phyloP scores from a whole-genome alignment of 1,140 invertebrate genomes.

The Drosophila paulistorum region DNA sequence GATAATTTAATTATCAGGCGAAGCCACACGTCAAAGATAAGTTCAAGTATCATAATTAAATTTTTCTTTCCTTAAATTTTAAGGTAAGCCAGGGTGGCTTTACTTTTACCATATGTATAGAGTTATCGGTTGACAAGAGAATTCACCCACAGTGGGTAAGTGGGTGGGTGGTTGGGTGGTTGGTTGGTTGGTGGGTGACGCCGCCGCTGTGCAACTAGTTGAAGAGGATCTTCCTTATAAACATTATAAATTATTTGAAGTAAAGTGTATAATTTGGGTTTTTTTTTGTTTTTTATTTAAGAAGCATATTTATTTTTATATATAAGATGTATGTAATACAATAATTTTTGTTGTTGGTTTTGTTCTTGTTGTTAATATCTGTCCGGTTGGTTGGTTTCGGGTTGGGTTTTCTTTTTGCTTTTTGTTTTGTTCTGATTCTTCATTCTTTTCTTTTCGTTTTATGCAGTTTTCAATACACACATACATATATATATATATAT shows the following conservation, averaged over 20 bases:
- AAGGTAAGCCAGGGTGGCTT: slow-evolving; percentile 11
- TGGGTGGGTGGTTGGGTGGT: slow-evolving; percentile 45
- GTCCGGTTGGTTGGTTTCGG: slow-evolving; percentile 57
- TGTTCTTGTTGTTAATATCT: slow-evolving; percentile 53
- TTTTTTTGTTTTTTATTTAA: slow-evolving; percentile 79
- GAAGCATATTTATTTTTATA: slow-evolving; percentile 79
- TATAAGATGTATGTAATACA: slow-evolving; percentile 82
- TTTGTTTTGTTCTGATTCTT: slow-evolving; percentile 43
- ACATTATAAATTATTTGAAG: slow-evolving; percentile 62
- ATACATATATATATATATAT: slow-evolving; percentile 8
- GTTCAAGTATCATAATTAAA: slow-evolving; percentile 76
- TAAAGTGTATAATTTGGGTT: slow-evolving; percentile 43
- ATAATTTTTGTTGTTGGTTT: slow-evolving; percentile 75
- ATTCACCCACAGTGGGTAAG: slow-evolving; percentile 57
- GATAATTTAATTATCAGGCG: slow-evolving; percentile 68
- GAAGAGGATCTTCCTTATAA: slow-evolving; percentile 43
- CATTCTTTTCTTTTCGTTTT: slow-evolving; percentile 51
- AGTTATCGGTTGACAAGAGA: slow-evolving; percentile 23
- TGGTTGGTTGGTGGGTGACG: slow-evolving; percentile 16
- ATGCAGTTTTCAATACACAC: slow-evolving; percentile 27
- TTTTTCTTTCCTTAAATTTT: slow-evolving; percentile 49
- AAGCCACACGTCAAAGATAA: slow-evolving; percentile 60
- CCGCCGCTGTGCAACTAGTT: slow-evolving; percentile 13
- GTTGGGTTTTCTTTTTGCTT: slow-evolving; percentile 50
- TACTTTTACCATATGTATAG: slow-evolving; percentile 13